Evolutionary conservation across 1,140 invertebrate genomes (phyloP).

Genomic region (Drosophila auraria): DNA sequence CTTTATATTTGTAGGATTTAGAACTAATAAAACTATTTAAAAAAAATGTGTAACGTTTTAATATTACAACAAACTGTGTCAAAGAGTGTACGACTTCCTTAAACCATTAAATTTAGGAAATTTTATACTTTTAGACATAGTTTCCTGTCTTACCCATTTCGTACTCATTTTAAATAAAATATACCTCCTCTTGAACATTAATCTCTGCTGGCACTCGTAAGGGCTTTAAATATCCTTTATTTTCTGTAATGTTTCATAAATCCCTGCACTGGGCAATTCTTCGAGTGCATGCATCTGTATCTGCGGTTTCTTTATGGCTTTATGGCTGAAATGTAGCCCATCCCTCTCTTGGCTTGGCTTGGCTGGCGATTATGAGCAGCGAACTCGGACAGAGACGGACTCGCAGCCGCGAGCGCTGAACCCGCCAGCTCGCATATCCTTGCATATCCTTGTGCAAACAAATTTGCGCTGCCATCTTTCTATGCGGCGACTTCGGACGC

Average conservation of each 20-base stretch:
- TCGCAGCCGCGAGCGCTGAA: slow-evolving; percentile 70
- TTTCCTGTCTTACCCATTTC: too few relatives aligned
- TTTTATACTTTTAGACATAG: too few relatives aligned
- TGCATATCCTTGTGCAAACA: slow-evolving; percentile 69
- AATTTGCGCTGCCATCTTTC: slow-evolving; percentile 49
- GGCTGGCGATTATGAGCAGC: slow-evolving; percentile 56
- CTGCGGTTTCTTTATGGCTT: slow-evolving; percentile 58
- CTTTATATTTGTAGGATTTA: neutral
- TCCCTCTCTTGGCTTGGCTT: neutral
- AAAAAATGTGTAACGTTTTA: neutral
- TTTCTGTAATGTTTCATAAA: neutral
- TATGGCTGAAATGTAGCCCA: slow-evolving; percentile 10
- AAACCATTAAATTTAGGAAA: neutral
- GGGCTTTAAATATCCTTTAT: too few relatives aligned
- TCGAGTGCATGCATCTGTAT: slow-evolving; percentile 32
- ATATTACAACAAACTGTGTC: neutral
- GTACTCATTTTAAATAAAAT: too few relatives aligned
- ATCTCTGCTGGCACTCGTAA: too few relatives aligned
- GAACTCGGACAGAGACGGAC: slow-evolving; percentile 18
- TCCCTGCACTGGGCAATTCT: neutral
- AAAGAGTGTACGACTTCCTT: neutral
- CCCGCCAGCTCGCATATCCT: slow-evolving; percentile 51
- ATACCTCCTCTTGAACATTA: too few relatives aligned
- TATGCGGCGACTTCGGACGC: slow-evolving; percentile 37
- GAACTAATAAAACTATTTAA: too few relatives aligned